Evolutionary conservation across 2,113 vertebrate species (phyloP), one percentile per base, ranked within the genome.

Genomic region (Corythaixoides concolor): DNA sequence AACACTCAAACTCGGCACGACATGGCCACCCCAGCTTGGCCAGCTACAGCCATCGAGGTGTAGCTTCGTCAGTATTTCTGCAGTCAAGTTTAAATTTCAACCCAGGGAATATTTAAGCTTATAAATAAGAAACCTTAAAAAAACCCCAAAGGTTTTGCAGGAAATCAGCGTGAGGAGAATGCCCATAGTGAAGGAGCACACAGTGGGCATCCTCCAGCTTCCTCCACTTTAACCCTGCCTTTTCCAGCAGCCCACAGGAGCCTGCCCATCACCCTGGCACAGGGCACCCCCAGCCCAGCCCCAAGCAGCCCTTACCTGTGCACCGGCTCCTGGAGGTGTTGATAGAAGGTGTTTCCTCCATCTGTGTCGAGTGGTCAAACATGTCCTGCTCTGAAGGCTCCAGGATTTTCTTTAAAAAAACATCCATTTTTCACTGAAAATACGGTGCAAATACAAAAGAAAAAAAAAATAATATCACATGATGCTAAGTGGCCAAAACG

Each of bases 101-200:
- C 19, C 12, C 56, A 6, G 72, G 1, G 11, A 23, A 3, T 12
- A 10, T 10, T 63, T 6, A 10, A 28, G 9, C 14, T 39, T 4
- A 18, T 2, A 41, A 18, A 49, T 18, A 12, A 59, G 30, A n/a
- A 21, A 0, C 1, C 15, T 21, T 4, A 18, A 12, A 59, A 27
- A n/a, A 21, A 0, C 1, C 15, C 20, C 11, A 1, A 17, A 6
- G 12, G 8, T 19, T 30, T 2, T 6, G 15, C 23, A 18, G 70
- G 75, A 45, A 12, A 15, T 2, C 26, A 1, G 49, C 1, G 1
- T 0, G 0, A 37, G 21, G 26, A 37, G 33, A 53, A 11, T 7
- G 24, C 16, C 19, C 35, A 0, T 4, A 0, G 8, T 17, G 47
- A 63, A 19, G 23, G 5, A 17, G 26, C 39, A 19, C 6, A 1